These are phyloP conservation scores for Amphipyra berbera DNA, from an alignment of 2,888 invertebrate genomes.

Conservation along the genomic window DNA sequence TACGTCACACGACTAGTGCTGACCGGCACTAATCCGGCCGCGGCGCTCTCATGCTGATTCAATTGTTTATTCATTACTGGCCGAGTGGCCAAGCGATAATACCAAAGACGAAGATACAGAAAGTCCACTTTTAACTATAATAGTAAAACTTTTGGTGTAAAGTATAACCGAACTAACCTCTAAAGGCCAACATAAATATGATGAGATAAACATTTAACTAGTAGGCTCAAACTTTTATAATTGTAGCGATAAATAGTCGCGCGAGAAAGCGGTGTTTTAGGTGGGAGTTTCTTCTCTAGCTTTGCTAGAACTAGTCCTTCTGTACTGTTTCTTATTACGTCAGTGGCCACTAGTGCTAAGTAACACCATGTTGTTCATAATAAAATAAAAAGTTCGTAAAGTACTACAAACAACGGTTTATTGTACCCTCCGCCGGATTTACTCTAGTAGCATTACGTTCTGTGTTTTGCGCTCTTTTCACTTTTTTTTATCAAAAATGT, in stretches of 20 bases:
- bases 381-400: conserved; percentile 31
- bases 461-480: neutral
- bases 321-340: neutral
- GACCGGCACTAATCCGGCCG: neutral
- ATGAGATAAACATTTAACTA: no score
- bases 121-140: neutral
- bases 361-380: conserved; percentile 14
- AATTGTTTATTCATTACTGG: conserved; percentile 11
- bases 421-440: neutral
- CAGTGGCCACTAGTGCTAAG: conserved; percentile 4
- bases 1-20: neutral
- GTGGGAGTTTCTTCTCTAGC: no score
- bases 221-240: no score
- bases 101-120: neutral
- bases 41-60: neutral
- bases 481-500: conserved; percentile 3
- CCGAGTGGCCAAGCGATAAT: neutral
- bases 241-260: no score
- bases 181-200: no score
- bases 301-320: neutral
- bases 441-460: neutral
- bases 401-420: conserved; percentile 13
- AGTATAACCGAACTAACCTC: no score
- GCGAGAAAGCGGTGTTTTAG: no score
- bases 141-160: no score